Evolutionary conservation across 2,797 vertebrate genomes (phyloP).

Genomic region (Molossus molossus): DNA sequence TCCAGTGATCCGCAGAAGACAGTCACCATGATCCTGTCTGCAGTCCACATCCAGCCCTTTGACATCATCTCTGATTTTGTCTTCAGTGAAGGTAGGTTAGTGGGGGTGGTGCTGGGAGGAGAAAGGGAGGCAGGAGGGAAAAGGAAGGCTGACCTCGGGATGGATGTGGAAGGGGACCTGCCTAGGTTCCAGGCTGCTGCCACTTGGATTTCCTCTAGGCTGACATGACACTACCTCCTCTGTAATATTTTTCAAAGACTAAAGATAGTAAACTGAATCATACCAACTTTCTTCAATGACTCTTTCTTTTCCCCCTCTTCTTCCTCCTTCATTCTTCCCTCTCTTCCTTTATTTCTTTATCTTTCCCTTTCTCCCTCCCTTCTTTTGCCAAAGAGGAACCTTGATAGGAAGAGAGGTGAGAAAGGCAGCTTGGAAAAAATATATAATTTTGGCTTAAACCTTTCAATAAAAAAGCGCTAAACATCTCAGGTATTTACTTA

Average conservation of each 20-base stretch:
- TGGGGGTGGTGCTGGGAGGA: rapidly evolving
- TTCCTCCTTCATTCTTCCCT: background rate
- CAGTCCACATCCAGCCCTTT: slow-evolving; percentile 97
- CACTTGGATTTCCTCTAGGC: background rate
- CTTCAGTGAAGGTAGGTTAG: slow-evolving; percentile 96
- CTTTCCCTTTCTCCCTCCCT: background rate
- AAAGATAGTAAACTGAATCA: background rate
- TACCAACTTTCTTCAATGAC: background rate
- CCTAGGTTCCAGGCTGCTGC: background rate
- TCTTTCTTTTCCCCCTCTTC: background rate
- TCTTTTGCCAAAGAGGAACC: background rate
- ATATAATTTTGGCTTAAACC: slow-evolving; percentile 3
- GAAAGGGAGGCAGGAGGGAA: background rate
- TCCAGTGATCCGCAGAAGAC: slow-evolving; percentile 97
- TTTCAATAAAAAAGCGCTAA: slow-evolving; percentile 12
- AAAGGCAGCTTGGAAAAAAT: background rate
- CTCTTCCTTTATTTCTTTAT: background rate
- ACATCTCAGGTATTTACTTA: background rate
- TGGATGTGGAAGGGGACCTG: background rate
- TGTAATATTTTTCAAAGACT: background rate
- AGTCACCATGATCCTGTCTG: slow-evolving; percentile 94
- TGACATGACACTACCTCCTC: background rate
- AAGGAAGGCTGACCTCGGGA: background rate
- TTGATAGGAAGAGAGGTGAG: background rate
- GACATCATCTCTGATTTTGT: slow-evolving; percentile 97